Evolutionary conservation across 2,888 invertebrate genomes (phyloP).

Genomic region (Lutraria lutraria): DNA sequence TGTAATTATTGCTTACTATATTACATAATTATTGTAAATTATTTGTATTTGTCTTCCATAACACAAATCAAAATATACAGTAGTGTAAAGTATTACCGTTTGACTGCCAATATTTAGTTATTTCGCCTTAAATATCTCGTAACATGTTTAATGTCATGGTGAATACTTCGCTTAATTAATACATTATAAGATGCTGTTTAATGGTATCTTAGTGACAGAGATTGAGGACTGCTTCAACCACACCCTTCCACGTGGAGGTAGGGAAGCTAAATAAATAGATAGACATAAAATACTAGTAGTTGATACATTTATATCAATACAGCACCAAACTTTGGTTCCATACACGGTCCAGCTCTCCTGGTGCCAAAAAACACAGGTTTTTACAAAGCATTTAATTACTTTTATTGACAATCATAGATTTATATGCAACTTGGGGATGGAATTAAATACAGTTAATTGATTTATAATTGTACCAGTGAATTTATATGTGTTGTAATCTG

Average conservation of each 20-base stretch:
- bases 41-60: constrained; percentile 9
- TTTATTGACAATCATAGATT: constrained; percentile 42
- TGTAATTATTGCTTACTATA: neutral
- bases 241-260: too few relatives aligned
- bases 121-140: neutral
- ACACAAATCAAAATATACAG: neutral
- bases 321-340: neutral
- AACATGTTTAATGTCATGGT: neutral
- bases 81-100: neutral
- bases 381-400: constrained; percentile 33
- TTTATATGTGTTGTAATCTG: neutral
- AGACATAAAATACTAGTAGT: too few relatives aligned
- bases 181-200: too few relatives aligned
- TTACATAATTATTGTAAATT: neutral
- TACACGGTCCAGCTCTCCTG: neutral
- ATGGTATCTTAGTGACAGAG: too few relatives aligned
- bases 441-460: neutral
- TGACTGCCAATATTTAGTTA: neutral
- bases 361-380: constrained; percentile 29
- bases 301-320: neutral
- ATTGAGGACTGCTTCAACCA: too few relatives aligned
- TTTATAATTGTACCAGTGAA: constrained; percentile 13
- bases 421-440: constrained; percentile 28
- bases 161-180: neutral
- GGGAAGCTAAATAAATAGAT: too few relatives aligned